Evolutionary conservation across 1,140 invertebrate species (phyloP).

Genomic region (Diuraphis noxia): DNA sequence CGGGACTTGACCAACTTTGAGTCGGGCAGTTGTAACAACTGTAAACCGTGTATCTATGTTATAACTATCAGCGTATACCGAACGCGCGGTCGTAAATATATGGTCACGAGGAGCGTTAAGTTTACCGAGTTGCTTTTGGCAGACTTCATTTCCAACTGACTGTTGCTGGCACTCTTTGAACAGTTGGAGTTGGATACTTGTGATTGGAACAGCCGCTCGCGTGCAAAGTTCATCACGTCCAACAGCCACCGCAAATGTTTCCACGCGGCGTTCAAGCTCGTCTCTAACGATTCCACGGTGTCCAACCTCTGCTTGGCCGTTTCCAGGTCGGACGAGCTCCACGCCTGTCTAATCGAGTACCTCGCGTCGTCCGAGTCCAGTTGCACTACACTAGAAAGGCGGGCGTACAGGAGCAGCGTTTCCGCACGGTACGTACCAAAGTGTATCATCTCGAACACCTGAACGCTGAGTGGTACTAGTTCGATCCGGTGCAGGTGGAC

Average conservation of each 20-base stretch:
- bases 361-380: conserved; percentile 88
- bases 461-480: conserved; percentile 81
- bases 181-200: conserved; percentile 59
- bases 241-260: conserved; percentile 92
- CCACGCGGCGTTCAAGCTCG: conserved; percentile 83
- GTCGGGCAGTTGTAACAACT: conserved; percentile 72
- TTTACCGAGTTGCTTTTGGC: conserved; percentile 40
- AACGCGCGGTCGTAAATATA: neutral
- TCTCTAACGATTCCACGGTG: conserved; percentile 79
- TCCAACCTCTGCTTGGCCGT: conserved; percentile 81
- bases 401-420: conserved; percentile 85
- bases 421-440: conserved; percentile 86
- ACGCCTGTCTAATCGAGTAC: conserved; percentile 74
- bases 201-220: conserved; percentile 69
- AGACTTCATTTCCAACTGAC: conserved; percentile 46
- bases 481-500: conserved; percentile 78
- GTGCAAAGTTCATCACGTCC: conserved; percentile 88
- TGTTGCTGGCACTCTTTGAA: conserved; percentile 45
- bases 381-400: conserved; percentile 89
- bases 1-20: conserved; percentile 75
- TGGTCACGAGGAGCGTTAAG: no score
- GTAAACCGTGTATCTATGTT: neutral
- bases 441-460: conserved; percentile 71
- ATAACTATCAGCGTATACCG: neutral
- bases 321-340: conserved; percentile 83